Evolutionary conservation across 2,113 vertebrate genomes (phyloP).

Genomic region (Trematomus loennbergii): DNA sequence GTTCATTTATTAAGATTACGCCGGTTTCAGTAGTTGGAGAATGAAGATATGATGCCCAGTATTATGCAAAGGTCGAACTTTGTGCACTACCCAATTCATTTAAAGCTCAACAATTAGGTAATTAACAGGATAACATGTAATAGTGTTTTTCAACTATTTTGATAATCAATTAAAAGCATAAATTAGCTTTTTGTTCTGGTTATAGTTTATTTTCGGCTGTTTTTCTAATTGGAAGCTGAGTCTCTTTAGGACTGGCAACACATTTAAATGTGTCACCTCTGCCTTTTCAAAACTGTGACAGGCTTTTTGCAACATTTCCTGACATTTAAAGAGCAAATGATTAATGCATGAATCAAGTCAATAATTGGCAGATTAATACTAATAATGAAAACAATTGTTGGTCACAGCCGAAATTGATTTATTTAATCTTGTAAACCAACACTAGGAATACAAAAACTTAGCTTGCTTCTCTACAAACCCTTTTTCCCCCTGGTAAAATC

Average conservation of each 20-base stretch:
- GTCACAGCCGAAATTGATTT: slow-evolving; percentile 8
- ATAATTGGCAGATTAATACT: neutral
- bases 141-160: neutral
- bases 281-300: too few relatives aligned
- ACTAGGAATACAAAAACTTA: neutral
- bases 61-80: neutral
- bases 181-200: too few relatives aligned
- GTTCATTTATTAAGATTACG: slow-evolving; percentile 1
- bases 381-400: slow-evolving; percentile 17
- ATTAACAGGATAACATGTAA: too few relatives aligned
- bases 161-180: neutral
- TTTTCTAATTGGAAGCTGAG: neutral
- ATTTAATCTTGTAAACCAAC: slow-evolving; percentile 11
- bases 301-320: neutral
- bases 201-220: neutral
- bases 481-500: neutral
- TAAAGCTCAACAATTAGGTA: too few relatives aligned
- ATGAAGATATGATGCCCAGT: neutral
- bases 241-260: neutral
- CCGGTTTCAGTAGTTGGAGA: too few relatives aligned
- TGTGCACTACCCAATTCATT: neutral
- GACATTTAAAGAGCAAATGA: neutral
- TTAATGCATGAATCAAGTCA: slow-evolving; percentile 1
- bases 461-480: neutral
- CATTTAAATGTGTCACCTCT: neutral